Base-by-base conservation (phyloP, 2,797 vertebrate genomes). In the Sebastes umbrosus region DNA sequence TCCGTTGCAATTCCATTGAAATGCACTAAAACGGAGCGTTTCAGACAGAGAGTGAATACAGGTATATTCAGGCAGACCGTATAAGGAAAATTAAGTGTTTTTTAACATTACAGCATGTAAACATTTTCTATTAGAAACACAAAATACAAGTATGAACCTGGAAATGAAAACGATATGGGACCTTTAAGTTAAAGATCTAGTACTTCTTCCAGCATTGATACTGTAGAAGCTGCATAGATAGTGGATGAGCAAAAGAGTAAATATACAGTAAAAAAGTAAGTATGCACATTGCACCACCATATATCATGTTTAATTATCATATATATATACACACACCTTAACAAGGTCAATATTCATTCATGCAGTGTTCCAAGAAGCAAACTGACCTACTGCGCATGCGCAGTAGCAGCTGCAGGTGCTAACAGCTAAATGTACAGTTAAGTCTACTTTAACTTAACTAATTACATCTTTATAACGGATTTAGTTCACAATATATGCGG, bases 301-400 rank as follows among this genome's bases (percentile, higher is more conserved):
- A 20, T 25, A 39, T 13, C 9, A 22, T n/a, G 27, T 29, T 22
- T 54, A 18, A 58, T 20, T 12, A 10, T 25, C 16, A 27, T 14
- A 18, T 27, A 39, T 27, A 39, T 8, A 6, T n/a, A 13, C 9
- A 31, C 3, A 31, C 3, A 39, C 20, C 22, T 39, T 54, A 14
- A 32, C 27, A 18, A 57, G 4, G 39, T 22, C 4, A n/a, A 11
- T 11, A 32, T 46, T 18, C 43, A 46, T 20, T 24, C 13, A 46
- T 4, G n/a, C 27, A 11, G 31, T 9, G 2, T 2, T 1, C 12
- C 3, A 27, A 29, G 7, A n/a, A 31, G 18, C 9, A 36, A 3
- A 10, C 2, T 3, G n/a, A 4, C 5, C 12, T 39, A 39, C 0
- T 3, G 18, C 82, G 80, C 87, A 83, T 54, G 87, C 80, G 80